A percentile compares a stretch with the other conserved stretches of the same genome.
These are phyloP conservation scores for Protosalanx chinensis DNA, from an alignment of 2,797 vertebrate genomes.

Conservation along the genomic window DNA sequence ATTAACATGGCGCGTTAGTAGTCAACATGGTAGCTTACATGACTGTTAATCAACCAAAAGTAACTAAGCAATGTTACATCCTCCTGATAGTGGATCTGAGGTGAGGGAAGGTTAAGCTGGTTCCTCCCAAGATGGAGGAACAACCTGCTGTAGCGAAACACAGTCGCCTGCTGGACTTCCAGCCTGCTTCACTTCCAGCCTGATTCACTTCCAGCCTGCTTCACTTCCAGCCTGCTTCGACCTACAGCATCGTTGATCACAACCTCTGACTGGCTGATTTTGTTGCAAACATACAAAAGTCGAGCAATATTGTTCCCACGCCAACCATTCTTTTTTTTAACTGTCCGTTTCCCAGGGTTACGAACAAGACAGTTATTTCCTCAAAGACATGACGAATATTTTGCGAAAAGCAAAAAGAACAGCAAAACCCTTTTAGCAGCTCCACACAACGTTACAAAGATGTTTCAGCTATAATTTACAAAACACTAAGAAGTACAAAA, in stretches of 20 bases:
- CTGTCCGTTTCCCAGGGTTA: slow-evolving; percentile 10
- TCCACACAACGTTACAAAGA: slow-evolving; percentile 22
- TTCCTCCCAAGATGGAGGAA: background rate
- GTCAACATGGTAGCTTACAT: slow-evolving; percentile 33
- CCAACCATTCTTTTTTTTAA: slow-evolving; percentile 8
- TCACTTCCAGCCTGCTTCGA: slow-evolving; percentile 26
- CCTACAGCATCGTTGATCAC: slow-evolving; percentile 29
- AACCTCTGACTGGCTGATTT: slow-evolving; percentile 37
- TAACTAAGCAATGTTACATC: slow-evolving; percentile 36
- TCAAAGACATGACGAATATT: slow-evolving; percentile 5
- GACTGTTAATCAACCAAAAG: slow-evolving; percentile 33
- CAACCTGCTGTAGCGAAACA: background rate
- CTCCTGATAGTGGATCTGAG: slow-evolving; percentile 15
- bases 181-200: slow-evolving; percentile 13
- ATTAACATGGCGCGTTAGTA: slow-evolving; percentile 49
- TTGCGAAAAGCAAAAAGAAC: slow-evolving; percentile 6
- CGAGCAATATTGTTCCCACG: slow-evolving; percentile 32
- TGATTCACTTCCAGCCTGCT: background rate
- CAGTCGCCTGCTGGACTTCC: background rate
- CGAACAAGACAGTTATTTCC: slow-evolving; percentile 4
- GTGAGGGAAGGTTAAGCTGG: background rate
- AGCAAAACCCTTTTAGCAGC: background rate
- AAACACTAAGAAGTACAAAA: slow-evolving; percentile 35
- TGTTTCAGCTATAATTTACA: slow-evolving; percentile 36
- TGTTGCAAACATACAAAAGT: slow-evolving; percentile 59